Conservation (phyloP, 2,113 vertebrate genomes). For the Amblyornis subalaris region DNA sequence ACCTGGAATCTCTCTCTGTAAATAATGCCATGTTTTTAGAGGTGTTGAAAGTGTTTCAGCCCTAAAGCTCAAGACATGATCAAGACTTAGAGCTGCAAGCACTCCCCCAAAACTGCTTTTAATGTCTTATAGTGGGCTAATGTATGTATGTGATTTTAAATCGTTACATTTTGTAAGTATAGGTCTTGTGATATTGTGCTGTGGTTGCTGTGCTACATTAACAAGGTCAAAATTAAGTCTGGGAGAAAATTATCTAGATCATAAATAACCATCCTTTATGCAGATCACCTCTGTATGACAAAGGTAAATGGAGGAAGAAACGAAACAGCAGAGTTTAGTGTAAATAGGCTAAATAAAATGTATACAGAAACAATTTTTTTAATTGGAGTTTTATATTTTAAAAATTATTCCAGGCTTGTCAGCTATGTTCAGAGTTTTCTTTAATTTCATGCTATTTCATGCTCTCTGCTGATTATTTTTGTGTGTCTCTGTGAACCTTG, state of each 20-base stretch:
- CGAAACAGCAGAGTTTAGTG: background rate
- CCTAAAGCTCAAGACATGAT: background rate
- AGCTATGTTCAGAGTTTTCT: background rate
- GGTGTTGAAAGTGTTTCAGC: background rate
- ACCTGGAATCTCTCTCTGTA: background rate
- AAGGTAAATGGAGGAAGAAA: background rate
- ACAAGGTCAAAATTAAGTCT: background rate
- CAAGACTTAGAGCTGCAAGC: background rate
- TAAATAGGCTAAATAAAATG: background rate
- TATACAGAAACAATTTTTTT: background rate
- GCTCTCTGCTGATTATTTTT: slow-evolving; percentile 36
- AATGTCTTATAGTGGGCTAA: background rate
- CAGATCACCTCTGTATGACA: background rate
- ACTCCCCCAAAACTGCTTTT: background rate
- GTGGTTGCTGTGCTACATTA: background rate
- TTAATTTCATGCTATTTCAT: slow-evolving; percentile 35
- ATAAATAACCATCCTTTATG: background rate
- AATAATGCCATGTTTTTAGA: background rate
- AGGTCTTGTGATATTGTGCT: background rate
- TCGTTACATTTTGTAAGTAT: background rate
- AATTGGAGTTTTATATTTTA: background rate
- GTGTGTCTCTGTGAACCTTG: slow-evolving; percentile 3
- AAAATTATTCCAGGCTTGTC: background rate
- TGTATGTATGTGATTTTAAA: background rate
- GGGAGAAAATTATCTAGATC: background rate